phyloP scores from a whole-genome alignment of 2,113 vertebrate species.

The Scopus umbretta region DNA sequence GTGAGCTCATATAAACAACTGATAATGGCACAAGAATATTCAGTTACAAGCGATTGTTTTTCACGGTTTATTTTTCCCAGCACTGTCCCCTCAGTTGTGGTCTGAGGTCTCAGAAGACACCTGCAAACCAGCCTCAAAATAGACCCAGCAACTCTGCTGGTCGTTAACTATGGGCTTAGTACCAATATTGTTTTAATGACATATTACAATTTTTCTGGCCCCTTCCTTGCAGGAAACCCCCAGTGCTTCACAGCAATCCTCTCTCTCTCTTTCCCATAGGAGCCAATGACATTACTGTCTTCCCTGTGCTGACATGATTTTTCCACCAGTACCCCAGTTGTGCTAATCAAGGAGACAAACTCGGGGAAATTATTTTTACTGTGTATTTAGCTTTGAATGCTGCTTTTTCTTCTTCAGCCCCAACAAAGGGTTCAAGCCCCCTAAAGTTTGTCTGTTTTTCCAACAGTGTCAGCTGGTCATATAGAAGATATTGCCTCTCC shows the following conservation, averaged over 20 bases:
- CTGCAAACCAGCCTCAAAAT: background rate
- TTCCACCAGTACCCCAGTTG: background rate
- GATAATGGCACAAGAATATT: background rate
- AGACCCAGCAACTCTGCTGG: background rate
- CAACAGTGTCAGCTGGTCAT: background rate
- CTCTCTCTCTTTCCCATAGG: background rate
- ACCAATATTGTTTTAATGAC: background rate
- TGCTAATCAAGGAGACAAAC: background rate
- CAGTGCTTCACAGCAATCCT: background rate
- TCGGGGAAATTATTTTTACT: background rate
- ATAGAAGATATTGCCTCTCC: background rate
- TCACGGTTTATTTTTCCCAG: background rate
- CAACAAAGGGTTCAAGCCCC: background rate
- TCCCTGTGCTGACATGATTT: background rate
- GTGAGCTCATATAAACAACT: slow-evolving; percentile 17
- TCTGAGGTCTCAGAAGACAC: background rate
- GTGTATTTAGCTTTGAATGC: background rate
- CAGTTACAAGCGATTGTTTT: background rate
- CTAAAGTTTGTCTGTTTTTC: background rate
- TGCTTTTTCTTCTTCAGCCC: background rate
- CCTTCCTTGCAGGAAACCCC: background rate
- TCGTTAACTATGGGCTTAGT: background rate
- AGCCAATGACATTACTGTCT: background rate
- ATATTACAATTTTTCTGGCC: background rate
- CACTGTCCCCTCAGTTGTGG: background rate